These are phyloP conservation scores for Melanotaenia nigrans DNA, from an alignment of 2,797 vertebrate species.

Conservation along the genomic window DNA sequence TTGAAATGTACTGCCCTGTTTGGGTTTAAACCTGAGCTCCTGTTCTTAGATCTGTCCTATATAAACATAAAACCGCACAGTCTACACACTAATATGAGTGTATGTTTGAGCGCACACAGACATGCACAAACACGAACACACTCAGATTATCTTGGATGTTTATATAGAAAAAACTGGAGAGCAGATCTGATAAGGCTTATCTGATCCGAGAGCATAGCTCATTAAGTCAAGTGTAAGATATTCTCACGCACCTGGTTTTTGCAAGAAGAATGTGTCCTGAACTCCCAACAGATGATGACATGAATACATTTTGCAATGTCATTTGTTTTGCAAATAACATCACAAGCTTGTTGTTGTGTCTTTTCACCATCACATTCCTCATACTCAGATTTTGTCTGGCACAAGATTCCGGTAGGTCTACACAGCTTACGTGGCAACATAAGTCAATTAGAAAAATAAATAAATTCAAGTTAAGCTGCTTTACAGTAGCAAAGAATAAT, in stretches of 20 bases:
- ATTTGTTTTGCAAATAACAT: conserved; percentile 28
- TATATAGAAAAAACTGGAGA: conserved; percentile 82
- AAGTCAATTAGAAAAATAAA: conserved; percentile 3
- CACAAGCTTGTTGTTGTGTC: background rate
- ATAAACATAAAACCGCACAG: conserved; percentile 71
- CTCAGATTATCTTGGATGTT: conserved; percentile 72
- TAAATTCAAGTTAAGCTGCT: background rate
- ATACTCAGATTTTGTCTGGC: conserved; percentile 1
- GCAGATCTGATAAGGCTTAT: conserved; percentile 82
- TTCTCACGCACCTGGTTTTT: conserved; percentile 75
- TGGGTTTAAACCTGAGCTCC: conserved; percentile 45
- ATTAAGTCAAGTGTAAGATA: conserved; percentile 81
- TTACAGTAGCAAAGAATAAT: background rate
- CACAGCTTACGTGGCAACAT: conserved; percentile 5
- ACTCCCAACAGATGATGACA: background rate
- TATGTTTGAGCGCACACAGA: conserved; percentile 13
- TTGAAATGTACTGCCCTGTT: conserved; percentile 49
- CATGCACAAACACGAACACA: conserved; percentile 29
- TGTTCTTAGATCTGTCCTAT: conserved; percentile 51
- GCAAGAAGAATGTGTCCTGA: background rate
- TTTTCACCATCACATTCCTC: conserved; percentile 24
- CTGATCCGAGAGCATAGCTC: conserved; percentile 81
- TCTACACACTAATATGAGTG: conserved; percentile 19
- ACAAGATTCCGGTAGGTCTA: background rate
- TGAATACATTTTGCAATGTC: background rate